Evolutionary conservation across 1,140 invertebrate genomes (phyloP).

Genomic region (Gryllus bimaculatus): DNA sequence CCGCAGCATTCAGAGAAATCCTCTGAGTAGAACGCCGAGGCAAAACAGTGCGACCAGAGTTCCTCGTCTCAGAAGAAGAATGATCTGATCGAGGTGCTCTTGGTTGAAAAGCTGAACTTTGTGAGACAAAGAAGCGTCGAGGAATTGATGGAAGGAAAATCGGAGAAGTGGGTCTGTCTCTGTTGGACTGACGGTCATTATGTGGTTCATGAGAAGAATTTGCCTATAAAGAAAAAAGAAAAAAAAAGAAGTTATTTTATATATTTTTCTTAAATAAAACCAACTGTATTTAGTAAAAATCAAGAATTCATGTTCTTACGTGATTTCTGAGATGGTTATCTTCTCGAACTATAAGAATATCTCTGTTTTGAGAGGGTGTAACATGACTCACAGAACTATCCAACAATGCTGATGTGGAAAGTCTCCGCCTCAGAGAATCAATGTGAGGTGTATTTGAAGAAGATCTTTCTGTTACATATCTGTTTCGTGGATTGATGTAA

Average conservation of each 20-base stretch:
- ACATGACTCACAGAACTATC: neutral
- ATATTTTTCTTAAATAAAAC: neutral
- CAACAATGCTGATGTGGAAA: neutral
- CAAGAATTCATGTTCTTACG: neutral
- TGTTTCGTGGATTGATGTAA: too few species aligned
- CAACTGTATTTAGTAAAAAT: neutral
- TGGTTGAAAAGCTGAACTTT: conserved; percentile 35
- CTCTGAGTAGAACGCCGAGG: neutral
- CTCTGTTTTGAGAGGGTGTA: neutral
- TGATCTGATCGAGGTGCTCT: conserved; percentile 20
- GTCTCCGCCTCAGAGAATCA: neutral
- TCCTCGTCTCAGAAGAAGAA: neutral
- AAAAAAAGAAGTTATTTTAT: neutral
- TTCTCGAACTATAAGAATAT: neutral
- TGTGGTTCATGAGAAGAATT: neutral
- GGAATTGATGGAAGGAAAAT: neutral
- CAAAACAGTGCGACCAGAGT: neutral
- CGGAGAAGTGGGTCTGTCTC: neutral
- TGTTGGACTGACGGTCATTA: neutral
- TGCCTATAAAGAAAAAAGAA: neutral
- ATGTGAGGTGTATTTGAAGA: neutral
- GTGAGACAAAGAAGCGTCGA: conserved; percentile 32
- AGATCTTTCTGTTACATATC: neutral
- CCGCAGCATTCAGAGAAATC: neutral
- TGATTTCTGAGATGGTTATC: neutral